Percentiles rank a stretch among this genome's conserved stretches.
Conservation (phyloP, 2,113 vertebrate species). For the Synchiropus splendidus region DNA sequence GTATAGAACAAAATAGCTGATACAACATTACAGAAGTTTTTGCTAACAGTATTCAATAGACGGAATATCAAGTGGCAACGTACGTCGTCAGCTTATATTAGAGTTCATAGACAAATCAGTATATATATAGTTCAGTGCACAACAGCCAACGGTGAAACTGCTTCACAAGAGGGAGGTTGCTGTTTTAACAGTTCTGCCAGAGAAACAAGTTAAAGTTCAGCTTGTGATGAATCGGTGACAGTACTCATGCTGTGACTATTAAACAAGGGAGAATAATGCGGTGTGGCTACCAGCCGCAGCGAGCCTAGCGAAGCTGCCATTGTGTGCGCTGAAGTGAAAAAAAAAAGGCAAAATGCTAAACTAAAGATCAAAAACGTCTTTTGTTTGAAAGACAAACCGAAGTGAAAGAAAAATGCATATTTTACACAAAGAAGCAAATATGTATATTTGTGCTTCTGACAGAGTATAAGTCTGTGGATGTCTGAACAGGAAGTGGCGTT, state of each 20-base stretch:
- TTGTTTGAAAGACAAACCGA: constrained; percentile 51
- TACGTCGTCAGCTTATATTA: constrained; percentile 64
- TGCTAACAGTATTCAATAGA: constrained; percentile 78
- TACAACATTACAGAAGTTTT: constrained; percentile 91
- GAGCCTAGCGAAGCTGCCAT: constrained; percentile 74
- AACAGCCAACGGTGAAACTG: constrained; percentile 71
- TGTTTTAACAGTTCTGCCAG: constrained; percentile 54
- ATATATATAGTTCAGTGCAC: constrained; percentile 68
- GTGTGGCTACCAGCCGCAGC: constrained; percentile 63
- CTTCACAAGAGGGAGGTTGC: constrained; percentile 59
- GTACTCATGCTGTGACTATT: constrained; percentile 69
- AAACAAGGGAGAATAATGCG: constrained; percentile 73
- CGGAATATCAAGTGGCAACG: constrained; percentile 71
- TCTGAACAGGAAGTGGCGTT: constrained; percentile 53
- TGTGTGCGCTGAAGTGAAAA: constrained; percentile 51
- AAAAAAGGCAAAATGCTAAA: constrained; percentile 76
- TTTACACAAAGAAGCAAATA: constrained; percentile 79
- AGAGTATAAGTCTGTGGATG: no score
- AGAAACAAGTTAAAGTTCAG: constrained; percentile 48
- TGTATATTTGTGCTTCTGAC: constrained; percentile 51
- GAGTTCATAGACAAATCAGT: constrained; percentile 70
- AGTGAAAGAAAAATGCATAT: constrained; percentile 59
- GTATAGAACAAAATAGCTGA: constrained; percentile 76
- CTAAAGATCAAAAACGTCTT: constrained; percentile 72
- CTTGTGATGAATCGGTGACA: constrained; percentile 55